Evolutionary conservation across 2,888 invertebrate genomes (phyloP).

Genomic region (Drymonia ruficornis): DNA sequence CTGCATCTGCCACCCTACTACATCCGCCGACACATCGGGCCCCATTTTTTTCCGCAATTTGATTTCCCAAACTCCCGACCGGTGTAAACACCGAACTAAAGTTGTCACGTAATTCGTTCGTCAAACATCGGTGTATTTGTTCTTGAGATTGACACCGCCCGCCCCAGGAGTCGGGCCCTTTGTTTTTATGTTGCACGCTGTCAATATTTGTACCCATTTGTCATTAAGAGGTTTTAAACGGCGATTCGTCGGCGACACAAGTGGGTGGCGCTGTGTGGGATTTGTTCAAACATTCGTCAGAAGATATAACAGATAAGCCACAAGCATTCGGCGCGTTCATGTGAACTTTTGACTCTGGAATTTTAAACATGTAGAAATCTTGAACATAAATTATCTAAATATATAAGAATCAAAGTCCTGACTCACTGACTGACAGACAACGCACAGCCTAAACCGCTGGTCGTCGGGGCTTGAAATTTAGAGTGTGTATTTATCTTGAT

Average conservation of each 20-base stretch:
- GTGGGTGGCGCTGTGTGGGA: constrained; percentile 67
- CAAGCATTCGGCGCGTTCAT: constrained; percentile 18
- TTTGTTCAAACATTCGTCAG: constrained; percentile 44
- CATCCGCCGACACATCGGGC: constrained; percentile 51
- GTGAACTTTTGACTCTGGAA: constrained; percentile 53
- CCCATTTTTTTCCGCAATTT: constrained; percentile 52
- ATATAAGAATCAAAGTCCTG: too few species aligned
- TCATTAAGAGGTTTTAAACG: constrained; percentile 69
- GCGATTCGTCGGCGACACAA: constrained; percentile 62
- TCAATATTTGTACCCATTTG: constrained; percentile 81
- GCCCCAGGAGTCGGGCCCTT: constrained; percentile 69
- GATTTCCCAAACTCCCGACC: constrained; percentile 57
- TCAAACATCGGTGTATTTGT: constrained; percentile 77
- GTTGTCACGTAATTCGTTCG: constrained; percentile 80
- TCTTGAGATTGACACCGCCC: constrained; percentile 79
- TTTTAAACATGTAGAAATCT: constrained; percentile 33
- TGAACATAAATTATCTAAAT: too few species aligned
- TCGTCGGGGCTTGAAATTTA: too few species aligned
- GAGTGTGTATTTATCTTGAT: too few species aligned
- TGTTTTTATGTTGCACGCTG: constrained; percentile 76
- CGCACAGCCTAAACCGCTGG: too few species aligned
- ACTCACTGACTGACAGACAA: too few species aligned
- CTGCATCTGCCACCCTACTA: constrained; percentile 51
- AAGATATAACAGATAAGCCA: constrained; percentile 34
- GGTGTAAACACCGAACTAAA: constrained; percentile 61